These are phyloP conservation scores for Pachycephus smyrnensis DNA, from an alignment of 2,888 invertebrate species.

Conservation along the genomic window DNA sequence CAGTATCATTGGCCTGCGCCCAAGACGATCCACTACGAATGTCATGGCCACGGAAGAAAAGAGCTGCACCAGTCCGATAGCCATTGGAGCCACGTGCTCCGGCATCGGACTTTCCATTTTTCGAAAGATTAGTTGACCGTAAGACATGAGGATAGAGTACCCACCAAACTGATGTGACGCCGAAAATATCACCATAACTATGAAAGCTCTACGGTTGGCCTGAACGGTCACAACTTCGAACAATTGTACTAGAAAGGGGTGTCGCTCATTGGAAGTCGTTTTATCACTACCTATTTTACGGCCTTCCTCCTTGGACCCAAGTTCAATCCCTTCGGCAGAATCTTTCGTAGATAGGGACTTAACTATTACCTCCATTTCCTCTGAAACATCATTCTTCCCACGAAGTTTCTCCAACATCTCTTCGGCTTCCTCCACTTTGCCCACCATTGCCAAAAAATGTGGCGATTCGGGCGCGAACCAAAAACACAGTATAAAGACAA, in stretches of 20 bases:
- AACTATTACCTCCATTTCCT: slow-evolving; percentile 61
- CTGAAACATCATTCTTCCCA: slow-evolving; percentile 68
- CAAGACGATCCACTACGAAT: slow-evolving; percentile 64
- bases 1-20: slow-evolving; percentile 66
- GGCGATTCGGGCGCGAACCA: slow-evolving; percentile 70
- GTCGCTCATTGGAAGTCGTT: no score
- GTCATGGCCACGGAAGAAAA: slow-evolving; percentile 54
- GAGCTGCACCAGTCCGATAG: slow-evolving; percentile 48
- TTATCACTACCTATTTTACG: no score
- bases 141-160: slow-evolving; percentile 54
- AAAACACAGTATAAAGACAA: slow-evolving; percentile 57
- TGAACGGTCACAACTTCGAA: slow-evolving; percentile 42
- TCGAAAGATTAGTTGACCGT: slow-evolving; percentile 66
- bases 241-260: no score
- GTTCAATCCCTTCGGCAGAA: not conserved
- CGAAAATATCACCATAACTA: slow-evolving; percentile 64
- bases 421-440: slow-evolving; percentile 62
- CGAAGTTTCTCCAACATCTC: slow-evolving; percentile 65
- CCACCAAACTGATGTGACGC: slow-evolving; percentile 68
- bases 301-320: not conserved
- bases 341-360: slow-evolving; percentile 22
- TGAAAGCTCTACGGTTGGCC: slow-evolving; percentile 61
- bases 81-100: slow-evolving; percentile 45
- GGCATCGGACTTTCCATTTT: slow-evolving; percentile 41
- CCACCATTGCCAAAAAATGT: slow-evolving; percentile 55